phyloP scores from a whole-genome alignment of 2,113 vertebrate genomes.

The Lagenorhynchus albirostris region DNA sequence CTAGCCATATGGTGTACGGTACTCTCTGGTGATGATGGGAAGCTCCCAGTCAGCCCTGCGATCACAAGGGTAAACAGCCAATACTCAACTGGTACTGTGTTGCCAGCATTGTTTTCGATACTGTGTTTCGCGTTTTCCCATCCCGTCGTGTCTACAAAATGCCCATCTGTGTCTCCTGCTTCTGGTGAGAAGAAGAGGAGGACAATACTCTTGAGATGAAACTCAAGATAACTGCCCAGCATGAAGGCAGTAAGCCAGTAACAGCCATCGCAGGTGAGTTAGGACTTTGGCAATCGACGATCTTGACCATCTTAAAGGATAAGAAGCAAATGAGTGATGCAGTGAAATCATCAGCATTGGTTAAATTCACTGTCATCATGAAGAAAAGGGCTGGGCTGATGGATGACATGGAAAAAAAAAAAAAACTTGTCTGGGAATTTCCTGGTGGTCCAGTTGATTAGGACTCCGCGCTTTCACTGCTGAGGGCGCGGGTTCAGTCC shows the following conservation, averaged over 20 bases:
- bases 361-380: neutral
- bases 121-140: neutral
- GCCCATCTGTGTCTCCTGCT: neutral
- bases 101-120: neutral
- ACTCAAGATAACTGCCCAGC: neutral
- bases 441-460: neutral
- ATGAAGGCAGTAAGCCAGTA: neutral
- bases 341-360: neutral
- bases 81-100: too few relatives aligned
- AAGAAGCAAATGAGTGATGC: neutral
- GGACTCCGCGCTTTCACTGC: neutral
- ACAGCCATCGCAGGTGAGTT: too few relatives aligned
- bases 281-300: too few relatives aligned
- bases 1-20: too few relatives aligned
- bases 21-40: too few relatives aligned
- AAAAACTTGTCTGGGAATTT: neutral
- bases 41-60: too few relatives aligned
- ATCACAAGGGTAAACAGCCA: too few relatives aligned
- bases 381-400: neutral
- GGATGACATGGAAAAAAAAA: too few relatives aligned
- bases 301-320: neutral
- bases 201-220: neutral
- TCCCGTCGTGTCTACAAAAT: neutral
- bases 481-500: neutral
- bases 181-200: neutral